These are phyloP conservation scores for Mercenaria mercenaria DNA, from an alignment of 1,140 invertebrate species.

Conservation along the genomic window DNA sequence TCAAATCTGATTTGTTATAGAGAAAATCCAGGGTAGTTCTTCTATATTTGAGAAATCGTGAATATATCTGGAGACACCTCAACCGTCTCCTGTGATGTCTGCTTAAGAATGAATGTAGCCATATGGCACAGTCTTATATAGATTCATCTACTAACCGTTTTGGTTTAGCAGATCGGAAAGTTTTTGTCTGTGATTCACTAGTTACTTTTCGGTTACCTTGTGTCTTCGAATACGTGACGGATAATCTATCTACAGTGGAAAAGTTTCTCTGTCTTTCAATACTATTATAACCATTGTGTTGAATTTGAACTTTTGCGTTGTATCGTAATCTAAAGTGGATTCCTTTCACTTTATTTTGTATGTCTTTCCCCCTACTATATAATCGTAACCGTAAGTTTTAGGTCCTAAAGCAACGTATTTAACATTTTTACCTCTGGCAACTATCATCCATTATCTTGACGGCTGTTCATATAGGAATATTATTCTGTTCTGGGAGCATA, in stretches of 20 bases:
- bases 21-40: too few species aligned
- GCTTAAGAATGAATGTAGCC: not conserved
- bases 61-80: too few species aligned
- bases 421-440: not conserved
- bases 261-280: not conserved
- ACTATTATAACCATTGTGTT: not conserved
- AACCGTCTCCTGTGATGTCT: too few species aligned
- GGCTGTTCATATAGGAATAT: not conserved
- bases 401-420: not conserved
- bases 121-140: not conserved
- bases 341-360: not conserved
- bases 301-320: too few species aligned
- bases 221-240: not conserved
- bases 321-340: not conserved
- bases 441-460: constrained; percentile 2
- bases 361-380: not conserved
- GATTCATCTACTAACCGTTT: not conserved
- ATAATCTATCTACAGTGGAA: not conserved
- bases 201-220: not conserved
- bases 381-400: constrained; percentile 11
- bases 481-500: constrained; percentile 2
- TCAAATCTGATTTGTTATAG: too few species aligned
- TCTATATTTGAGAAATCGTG: too few species aligned
- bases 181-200: not conserved
- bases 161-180: not conserved